Percentiles rank a stretch among this genome's conserved stretches.
These are phyloP conservation scores for Macrosteles quadrilineatus DNA, from an alignment of 1,140 invertebrate genomes.

Conservation along the genomic window DNA sequence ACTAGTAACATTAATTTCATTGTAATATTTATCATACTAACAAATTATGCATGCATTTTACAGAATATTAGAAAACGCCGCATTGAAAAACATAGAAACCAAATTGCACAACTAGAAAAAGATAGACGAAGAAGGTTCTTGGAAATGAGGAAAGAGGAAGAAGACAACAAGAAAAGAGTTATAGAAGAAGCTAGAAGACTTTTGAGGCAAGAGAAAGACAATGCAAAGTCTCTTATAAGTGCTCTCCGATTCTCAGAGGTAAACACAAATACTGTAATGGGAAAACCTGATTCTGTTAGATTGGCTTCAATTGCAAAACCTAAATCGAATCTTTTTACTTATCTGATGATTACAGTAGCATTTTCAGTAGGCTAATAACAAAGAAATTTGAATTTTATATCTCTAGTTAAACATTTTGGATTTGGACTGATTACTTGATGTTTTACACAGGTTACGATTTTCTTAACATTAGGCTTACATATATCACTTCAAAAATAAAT, in stretches of 20 bases:
- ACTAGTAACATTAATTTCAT: too few species aligned
- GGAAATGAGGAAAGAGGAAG: constrained; percentile 28
- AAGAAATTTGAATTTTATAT: not conserved
- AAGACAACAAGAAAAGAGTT: constrained; percentile 27
- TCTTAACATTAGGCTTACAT: too few species aligned
- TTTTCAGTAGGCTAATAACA: not conserved
- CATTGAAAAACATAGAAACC: constrained; percentile 30
- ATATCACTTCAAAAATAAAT: too few species aligned
- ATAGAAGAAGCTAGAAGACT: constrained; percentile 28
- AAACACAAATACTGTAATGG: too few species aligned
- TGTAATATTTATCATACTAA: too few species aligned
- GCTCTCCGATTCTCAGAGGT: constrained; percentile 36
- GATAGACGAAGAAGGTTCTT: constrained; percentile 26
- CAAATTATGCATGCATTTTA: too few species aligned
- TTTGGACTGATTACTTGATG: too few species aligned
- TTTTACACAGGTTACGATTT: too few species aligned
- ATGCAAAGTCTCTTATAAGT: constrained; percentile 32
- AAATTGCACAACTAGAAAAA: constrained; percentile 27
- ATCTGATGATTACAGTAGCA: not conserved
- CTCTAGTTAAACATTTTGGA: too few species aligned
- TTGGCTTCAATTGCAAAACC: not conserved
- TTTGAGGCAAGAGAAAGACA: constrained; percentile 33
- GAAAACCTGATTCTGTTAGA: not conserved
- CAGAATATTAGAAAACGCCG: constrained; percentile 36
- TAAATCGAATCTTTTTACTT: not conserved